Evolutionary conservation across 2,888 invertebrate genomes (phyloP), one percentile per base, ranked within the genome.

Genomic region (Hanleya hanleyi): DNA sequence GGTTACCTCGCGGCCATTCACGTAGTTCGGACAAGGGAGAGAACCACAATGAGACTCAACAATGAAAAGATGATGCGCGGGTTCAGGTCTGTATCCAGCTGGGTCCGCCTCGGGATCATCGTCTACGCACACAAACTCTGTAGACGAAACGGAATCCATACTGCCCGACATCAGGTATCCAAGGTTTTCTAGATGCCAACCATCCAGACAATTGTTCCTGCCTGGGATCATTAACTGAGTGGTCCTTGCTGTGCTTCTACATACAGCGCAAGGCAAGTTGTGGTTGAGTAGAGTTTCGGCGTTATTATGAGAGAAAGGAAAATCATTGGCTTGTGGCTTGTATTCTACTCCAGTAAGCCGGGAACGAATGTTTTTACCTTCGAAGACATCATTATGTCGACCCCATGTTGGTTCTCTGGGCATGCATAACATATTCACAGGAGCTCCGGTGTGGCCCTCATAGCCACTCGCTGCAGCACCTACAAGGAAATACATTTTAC

Each of bases 21-120:
- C 71, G 65, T 82, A 83, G 1, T 71, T 75, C 0, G 80, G 79
- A 68, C 83, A 83, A 12, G 78, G 78, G n/a, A 83, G 69, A 9
- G 81, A 75, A 2, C 83, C 83, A 73, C 83, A 83, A 33, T 50
- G 41, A 9, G 69, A 77, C 33, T 77, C 75, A 7, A 79, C 79
- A 5, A 49, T 18, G 71, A 80, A 78, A 12, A 82, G 49, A n/a
- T 80, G 51, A 29, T 69, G 61, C 0, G 76, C 77, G 36, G 81
- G 57, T n/a, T 78, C 61, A 62, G 74, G 57, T 15, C 66, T 22
- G 26, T 67, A 71, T 0, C 79, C 78, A 0, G 74, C 76, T 0
- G 66, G 51, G 22, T 74, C 69, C 0, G 73, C 72, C 68, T 80
- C 79, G 7, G 81, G 79, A 12, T 66, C 69, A 9, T 73, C 51